Percentiles rank a stretch among this genome's conserved stretches.
phyloP scores from a whole-genome alignment of 2,888 invertebrate genomes.

The Lasioglossum leucozonium region DNA sequence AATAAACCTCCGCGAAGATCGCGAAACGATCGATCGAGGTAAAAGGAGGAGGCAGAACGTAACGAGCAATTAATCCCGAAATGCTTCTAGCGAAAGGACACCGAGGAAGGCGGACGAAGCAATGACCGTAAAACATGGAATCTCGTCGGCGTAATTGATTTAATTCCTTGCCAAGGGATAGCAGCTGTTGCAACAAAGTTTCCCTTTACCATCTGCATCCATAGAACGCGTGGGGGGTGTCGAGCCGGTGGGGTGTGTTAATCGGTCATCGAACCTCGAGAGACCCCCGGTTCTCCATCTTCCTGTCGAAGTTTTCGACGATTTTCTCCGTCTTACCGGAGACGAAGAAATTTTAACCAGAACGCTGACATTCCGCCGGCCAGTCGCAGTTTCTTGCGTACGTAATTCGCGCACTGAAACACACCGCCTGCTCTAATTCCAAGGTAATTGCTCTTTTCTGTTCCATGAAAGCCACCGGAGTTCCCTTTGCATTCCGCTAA shows the following conservation, averaged over 20 bases:
- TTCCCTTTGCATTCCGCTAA: constrained; percentile 76
- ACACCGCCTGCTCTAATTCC: constrained; percentile 81
- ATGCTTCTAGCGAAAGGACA: neutral
- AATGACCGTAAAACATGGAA: constrained; percentile 39
- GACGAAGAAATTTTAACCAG: constrained; percentile 37
- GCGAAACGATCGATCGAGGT: neutral
- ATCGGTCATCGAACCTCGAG: constrained; percentile 25
- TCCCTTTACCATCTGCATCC: constrained; percentile 56
- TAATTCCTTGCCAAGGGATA: constrained; percentile 52
- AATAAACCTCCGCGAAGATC: neutral
- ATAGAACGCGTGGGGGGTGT: constrained; percentile 37
- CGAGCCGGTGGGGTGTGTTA: constrained; percentile 27
- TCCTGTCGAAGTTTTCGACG: constrained; percentile 49
- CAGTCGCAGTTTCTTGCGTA: constrained; percentile 64
- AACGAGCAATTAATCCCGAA: constrained; percentile 1
- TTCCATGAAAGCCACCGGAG: constrained; percentile 55
- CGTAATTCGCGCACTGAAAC: constrained; percentile 78
- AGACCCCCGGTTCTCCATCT: neutral
- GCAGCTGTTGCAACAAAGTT: constrained; percentile 51
- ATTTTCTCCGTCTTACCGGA: constrained; percentile 29
- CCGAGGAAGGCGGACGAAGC: neutral
- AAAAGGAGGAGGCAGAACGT: neutral
- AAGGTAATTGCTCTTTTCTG: constrained; percentile 80
- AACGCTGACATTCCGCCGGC: constrained; percentile 49
- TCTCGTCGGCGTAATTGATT: constrained; percentile 58